Conservation (phyloP, 2,888 invertebrate species). For the Malacosoma neustria region DNA sequence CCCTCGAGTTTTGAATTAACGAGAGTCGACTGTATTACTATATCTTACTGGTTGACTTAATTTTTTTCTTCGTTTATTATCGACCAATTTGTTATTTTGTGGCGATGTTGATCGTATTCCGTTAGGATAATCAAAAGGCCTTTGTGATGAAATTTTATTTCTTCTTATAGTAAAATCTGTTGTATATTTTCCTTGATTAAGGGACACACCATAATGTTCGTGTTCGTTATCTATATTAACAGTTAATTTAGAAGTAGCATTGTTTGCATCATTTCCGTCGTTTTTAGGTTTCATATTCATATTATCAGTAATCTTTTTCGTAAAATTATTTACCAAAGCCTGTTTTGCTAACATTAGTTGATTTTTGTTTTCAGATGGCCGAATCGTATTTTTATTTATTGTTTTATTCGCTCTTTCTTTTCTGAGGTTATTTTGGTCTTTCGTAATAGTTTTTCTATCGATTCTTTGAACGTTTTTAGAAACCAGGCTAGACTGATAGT, state of each 20-base stretch:
- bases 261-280: conserved; percentile 15
- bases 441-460: background rate
- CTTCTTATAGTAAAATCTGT: conserved; percentile 36
- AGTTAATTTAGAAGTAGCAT: conserved; percentile 33
- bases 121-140: conserved; percentile 8
- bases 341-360: conserved; percentile 34
- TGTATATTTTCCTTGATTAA: conserved; percentile 27
- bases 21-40: too few relatives aligned
- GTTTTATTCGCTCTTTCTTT: conserved; percentile 2
- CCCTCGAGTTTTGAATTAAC: too few relatives aligned
- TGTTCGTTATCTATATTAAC: conserved; percentile 44
- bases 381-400: conserved; percentile 9
- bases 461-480: background rate
- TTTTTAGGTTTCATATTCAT: conserved; percentile 13
- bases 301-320: conserved; percentile 24
- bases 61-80: too few relatives aligned
- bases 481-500: background rate
- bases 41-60: too few relatives aligned
- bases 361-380: conserved; percentile 22
- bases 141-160: conserved; percentile 23
- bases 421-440: background rate
- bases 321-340: conserved; percentile 36
- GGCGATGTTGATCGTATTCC: conserved; percentile 22
- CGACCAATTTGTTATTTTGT: too few relatives aligned
- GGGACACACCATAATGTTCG: conserved; percentile 39